Conservation (phyloP, 2,797 vertebrate species). For the Sebastes dallii region DNA sequence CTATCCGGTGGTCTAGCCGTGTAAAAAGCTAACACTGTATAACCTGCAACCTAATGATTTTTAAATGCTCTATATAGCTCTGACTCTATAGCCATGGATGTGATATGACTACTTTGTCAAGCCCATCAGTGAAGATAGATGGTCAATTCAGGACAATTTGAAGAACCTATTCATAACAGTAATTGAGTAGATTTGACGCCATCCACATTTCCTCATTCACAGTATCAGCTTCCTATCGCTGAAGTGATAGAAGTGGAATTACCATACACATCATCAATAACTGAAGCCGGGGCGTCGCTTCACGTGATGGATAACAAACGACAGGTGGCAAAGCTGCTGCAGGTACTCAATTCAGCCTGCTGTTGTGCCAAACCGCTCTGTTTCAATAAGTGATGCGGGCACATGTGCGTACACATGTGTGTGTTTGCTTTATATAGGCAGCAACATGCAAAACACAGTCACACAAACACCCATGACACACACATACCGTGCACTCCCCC, state of each 20-base stretch:
- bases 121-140: slow-evolving; percentile 56
- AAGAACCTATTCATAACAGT: slow-evolving; percentile 70
- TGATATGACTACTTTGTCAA: slow-evolving; percentile 59
- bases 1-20: neutral
- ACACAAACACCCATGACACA: neutral
- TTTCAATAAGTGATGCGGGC: slow-evolving; percentile 32
- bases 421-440: neutral
- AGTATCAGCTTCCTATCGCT: slow-evolving; percentile 64
- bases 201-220: slow-evolving; percentile 62
- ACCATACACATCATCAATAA: slow-evolving; percentile 75
- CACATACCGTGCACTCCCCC: neutral
- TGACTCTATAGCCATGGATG: neutral
- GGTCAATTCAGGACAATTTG: slow-evolving; percentile 54
- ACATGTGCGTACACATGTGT: neutral
- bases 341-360: slow-evolving; percentile 52
- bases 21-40: neutral
- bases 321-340: slow-evolving; percentile 59
- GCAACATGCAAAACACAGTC: neutral
- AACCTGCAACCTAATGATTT: neutral
- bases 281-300: slow-evolving; percentile 44
- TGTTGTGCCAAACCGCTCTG: slow-evolving; percentile 11
- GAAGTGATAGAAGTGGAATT: slow-evolving; percentile 71
- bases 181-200: slow-evolving; percentile 59
- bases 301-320: slow-evolving; percentile 72
- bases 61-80: neutral